Evolutionary conservation across 2,888 invertebrate species (phyloP).

Genomic region (Holacanthella duospinosa): DNA sequence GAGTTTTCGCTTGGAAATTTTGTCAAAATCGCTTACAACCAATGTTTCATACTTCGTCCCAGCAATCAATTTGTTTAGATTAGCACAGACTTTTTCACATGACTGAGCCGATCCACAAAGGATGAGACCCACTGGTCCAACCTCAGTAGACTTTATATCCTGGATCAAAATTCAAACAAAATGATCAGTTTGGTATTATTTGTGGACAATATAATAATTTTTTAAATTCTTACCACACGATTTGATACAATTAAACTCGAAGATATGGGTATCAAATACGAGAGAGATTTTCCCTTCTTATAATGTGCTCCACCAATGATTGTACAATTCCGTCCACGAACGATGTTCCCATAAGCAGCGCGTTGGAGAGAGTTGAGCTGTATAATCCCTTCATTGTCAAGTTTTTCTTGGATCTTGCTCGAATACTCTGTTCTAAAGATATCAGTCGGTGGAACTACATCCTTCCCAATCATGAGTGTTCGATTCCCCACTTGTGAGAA

Average conservation of each 20-base stretch:
- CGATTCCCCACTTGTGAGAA: background rate
- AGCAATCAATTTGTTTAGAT: background rate
- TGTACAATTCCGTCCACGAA: constrained; percentile 16
- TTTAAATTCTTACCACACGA: no score
- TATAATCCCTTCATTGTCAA: constrained; percentile 42
- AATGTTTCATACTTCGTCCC: background rate
- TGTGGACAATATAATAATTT: no score
- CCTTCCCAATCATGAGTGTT: background rate
- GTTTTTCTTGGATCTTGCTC: background rate
- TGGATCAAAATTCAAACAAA: background rate
- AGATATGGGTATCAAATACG: constrained; percentile 14
- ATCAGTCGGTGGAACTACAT: background rate
- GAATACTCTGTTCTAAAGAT: background rate
- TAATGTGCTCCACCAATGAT: constrained; percentile 13
- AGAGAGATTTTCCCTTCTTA: constrained; percentile 14
- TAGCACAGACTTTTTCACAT: background rate
- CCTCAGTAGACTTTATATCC: background rate
- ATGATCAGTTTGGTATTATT: no score
- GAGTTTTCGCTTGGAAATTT: background rate
- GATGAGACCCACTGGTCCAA: background rate
- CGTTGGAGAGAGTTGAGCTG: constrained; percentile 12
- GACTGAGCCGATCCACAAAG: background rate
- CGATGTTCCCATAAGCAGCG: constrained; percentile 10
- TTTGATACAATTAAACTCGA: no score
- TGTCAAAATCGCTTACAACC: background rate